A percentile compares a stretch with the other conserved stretches of the same genome.
These are phyloP conservation scores for Lindbergichthys nudifrons DNA, from an alignment of 2,797 vertebrate species.

Conservation along the genomic window DNA sequence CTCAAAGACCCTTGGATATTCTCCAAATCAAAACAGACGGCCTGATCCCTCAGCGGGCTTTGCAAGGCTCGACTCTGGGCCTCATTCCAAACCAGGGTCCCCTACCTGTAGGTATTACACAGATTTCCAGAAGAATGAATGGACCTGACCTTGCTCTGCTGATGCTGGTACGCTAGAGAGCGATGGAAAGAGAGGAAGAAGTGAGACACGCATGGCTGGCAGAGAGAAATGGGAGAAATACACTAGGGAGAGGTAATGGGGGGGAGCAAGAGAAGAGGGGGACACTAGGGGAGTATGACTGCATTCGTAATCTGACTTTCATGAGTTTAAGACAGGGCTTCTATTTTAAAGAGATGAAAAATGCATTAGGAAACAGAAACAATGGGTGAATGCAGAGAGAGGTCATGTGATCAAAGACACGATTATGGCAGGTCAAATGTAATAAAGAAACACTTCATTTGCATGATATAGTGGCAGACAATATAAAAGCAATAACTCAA, in stretches of 20 bases:
- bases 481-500: neutral
- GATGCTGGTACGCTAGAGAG: constrained; percentile 37
- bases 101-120: constrained; percentile 66
- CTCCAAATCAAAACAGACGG: constrained; percentile 69
- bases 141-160: constrained; percentile 66
- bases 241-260: neutral
- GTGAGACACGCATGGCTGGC: constrained; percentile 38
- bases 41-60: constrained; percentile 54
- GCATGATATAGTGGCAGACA: neutral
- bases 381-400: constrained; percentile 8
- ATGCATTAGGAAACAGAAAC: neutral
- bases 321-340: constrained; percentile 33
- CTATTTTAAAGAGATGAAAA: constrained; percentile 22
- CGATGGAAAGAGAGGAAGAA: constrained; percentile 20
- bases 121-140: constrained; percentile 63
- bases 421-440: constrained; percentile 3
- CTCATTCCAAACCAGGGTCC: constrained; percentile 59
- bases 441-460: constrained; percentile 10
- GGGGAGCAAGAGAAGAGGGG: neutral
- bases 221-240: constrained; percentile 24
- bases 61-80: constrained; percentile 63
- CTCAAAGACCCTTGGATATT: constrained; percentile 65
- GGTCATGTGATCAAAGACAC: neutral
- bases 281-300: neutral
- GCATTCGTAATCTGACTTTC: constrained; percentile 41